Evolutionary conservation across 2,113 vertebrate species (phyloP).

Genomic region (Patagioenas fasciata): DNA sequence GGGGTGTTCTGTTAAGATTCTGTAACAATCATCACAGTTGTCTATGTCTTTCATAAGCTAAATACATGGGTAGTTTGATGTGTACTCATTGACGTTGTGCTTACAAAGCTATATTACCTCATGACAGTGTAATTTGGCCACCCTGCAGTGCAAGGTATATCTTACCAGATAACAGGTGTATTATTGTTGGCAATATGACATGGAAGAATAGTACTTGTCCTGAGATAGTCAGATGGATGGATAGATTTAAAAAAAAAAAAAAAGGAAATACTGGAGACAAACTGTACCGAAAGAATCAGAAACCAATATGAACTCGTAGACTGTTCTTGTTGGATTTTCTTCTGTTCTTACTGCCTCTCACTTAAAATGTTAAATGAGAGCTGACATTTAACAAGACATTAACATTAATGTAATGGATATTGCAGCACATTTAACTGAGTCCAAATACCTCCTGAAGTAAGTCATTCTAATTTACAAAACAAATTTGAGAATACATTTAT

Average conservation of each 20-base stretch:
- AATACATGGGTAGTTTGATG: not conserved
- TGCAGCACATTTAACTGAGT: not conserved
- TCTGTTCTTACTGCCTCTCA: slow-evolving; percentile 8
- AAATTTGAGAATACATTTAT: not conserved
- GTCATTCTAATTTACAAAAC: not conserved
- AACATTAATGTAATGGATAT: not conserved
- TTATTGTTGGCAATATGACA: not conserved
- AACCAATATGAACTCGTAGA: not conserved
- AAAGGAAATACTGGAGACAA: not conserved
- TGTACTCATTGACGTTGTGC: not conserved
- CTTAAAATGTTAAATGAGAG: not conserved
- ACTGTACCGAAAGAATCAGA: not conserved
- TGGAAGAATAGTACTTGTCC: not conserved
- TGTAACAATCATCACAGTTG: not conserved
- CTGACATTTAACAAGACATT: slow-evolving; percentile 21
- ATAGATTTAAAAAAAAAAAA: not conserved
- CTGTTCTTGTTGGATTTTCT: not conserved
- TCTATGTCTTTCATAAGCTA: not conserved
- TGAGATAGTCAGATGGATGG: not conserved
- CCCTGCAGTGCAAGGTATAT: not conserved
- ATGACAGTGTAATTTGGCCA: not conserved
- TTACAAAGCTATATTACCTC: not conserved
- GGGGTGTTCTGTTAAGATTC: not conserved
- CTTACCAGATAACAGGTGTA: not conserved
- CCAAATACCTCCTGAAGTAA: not conserved